These are phyloP conservation scores for Lacerta bilineata DNA, from an alignment of 2,797 vertebrate genomes.

Conservation along the genomic window DNA sequence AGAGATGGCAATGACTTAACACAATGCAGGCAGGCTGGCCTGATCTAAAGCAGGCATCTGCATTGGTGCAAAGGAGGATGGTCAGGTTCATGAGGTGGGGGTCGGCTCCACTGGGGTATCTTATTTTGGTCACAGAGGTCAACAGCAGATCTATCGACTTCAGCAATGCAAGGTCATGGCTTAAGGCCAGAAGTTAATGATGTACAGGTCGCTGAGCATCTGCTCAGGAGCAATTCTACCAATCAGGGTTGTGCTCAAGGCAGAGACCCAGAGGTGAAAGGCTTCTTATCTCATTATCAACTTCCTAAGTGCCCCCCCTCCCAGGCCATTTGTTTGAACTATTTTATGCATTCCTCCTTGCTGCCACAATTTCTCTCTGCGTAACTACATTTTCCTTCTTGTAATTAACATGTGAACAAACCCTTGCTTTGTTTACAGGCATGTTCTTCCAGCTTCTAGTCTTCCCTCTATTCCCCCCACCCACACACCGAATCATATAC, in stretches of 20 bases:
- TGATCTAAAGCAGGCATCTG: background rate
- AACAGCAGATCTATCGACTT: constrained; percentile 28
- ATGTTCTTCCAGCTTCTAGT: background rate
- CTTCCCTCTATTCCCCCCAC: background rate
- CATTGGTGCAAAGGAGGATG: background rate
- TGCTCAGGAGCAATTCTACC: background rate
- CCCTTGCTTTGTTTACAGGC: background rate
- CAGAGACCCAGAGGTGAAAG: constrained; percentile 35
- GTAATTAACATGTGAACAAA: background rate
- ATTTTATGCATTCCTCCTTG: background rate
- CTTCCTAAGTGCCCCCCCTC: constrained; percentile 3
- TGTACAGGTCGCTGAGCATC: constrained; percentile 21
- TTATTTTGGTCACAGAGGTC: constrained; percentile 15
- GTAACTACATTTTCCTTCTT: background rate
- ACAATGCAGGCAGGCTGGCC: too few species aligned
- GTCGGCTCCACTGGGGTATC: background rate
- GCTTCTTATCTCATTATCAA: constrained; percentile 26
- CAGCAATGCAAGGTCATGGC: constrained; percentile 31
- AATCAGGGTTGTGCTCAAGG: constrained; percentile 23
- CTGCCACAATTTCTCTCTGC: constrained; percentile 4
- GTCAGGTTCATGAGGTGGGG: constrained; percentile 5
- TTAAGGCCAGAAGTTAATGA: constrained; percentile 39
- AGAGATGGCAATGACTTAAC: background rate
- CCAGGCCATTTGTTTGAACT: constrained; percentile 22
- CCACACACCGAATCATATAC: background rate